Percentiles rank a stretch among this genome's conserved stretches.
phyloP scores from a whole-genome alignment of 1,140 invertebrate species.

The Bombus affinis region DNA sequence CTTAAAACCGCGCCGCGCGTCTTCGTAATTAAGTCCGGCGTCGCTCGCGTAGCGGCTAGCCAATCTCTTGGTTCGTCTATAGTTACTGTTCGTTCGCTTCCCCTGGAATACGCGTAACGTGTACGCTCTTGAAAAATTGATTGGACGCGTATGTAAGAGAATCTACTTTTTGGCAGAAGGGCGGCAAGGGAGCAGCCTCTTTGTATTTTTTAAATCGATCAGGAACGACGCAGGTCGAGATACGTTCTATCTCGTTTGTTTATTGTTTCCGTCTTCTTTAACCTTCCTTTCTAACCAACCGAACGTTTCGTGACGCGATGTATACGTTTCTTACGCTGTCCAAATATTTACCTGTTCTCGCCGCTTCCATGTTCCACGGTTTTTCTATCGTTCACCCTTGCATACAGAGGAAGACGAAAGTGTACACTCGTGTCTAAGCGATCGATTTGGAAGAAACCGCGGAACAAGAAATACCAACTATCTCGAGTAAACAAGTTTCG shows the following conservation, averaged over 20 bases:
- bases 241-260: neutral
- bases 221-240: neutral
- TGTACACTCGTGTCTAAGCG: neutral
- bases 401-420: neutral
- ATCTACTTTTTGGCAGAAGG: no score
- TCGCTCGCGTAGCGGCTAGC: no score
- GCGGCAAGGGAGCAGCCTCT: neutral
- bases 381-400: neutral
- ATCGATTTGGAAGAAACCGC: neutral
- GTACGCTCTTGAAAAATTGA: no score
- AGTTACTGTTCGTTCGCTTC: no score
- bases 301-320: neutral
- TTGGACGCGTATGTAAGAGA: no score
- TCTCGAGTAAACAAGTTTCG: neutral
- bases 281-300: neutral
- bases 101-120: no score
- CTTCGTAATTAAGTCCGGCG: neutral
- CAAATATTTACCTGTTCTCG: neutral
- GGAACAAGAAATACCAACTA: neutral
- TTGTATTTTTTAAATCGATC: neutral
- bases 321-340: neutral
- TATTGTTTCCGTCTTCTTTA: neutral
- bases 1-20: conserved; percentile 16
- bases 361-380: neutral
- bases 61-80: no score